A percentile compares a stretch with the other conserved stretches of the same genome.
Evolutionary conservation across 2,113 vertebrate species (phyloP).

Genomic region (Micronycteris hirsuta): DNA sequence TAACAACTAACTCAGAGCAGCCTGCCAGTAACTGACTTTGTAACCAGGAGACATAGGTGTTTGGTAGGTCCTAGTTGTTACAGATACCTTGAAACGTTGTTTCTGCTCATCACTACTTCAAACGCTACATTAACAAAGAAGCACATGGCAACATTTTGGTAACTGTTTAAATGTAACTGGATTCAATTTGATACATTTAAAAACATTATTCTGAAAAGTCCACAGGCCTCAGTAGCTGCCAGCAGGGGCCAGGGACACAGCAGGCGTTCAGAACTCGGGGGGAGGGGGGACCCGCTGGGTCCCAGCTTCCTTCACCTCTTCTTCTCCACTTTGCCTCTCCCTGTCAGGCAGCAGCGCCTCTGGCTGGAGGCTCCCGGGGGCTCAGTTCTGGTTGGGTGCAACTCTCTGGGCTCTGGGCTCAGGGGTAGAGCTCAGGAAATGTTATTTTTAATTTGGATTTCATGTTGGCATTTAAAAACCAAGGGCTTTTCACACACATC

Average conservation of each 20-base stretch:
- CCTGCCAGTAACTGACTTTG: background rate
- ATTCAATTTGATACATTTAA: background rate
- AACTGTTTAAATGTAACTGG: background rate
- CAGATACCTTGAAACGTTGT: background rate
- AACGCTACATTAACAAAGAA: background rate
- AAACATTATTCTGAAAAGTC: background rate
- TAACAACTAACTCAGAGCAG: background rate
- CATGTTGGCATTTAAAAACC: background rate
- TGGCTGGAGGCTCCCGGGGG: background rate
- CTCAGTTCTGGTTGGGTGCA: background rate
- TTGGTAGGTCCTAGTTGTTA: background rate
- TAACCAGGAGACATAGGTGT: background rate
- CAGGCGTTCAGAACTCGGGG: background rate
- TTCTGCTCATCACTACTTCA: background rate
- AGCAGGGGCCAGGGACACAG: background rate
- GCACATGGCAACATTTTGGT: background rate
- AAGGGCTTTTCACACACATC: background rate
- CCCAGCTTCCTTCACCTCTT: background rate
- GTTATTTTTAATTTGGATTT: slow-evolving; percentile 23
- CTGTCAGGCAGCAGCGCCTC: background rate
- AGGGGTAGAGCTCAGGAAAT: background rate
- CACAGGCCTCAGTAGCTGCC: background rate
- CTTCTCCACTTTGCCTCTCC: background rate
- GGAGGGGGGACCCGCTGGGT: background rate
- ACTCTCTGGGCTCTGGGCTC: background rate